These are phyloP conservation scores for Muscidifurax raptorellus DNA, from an alignment of 1,140 invertebrate species.

Conservation along the genomic window DNA sequence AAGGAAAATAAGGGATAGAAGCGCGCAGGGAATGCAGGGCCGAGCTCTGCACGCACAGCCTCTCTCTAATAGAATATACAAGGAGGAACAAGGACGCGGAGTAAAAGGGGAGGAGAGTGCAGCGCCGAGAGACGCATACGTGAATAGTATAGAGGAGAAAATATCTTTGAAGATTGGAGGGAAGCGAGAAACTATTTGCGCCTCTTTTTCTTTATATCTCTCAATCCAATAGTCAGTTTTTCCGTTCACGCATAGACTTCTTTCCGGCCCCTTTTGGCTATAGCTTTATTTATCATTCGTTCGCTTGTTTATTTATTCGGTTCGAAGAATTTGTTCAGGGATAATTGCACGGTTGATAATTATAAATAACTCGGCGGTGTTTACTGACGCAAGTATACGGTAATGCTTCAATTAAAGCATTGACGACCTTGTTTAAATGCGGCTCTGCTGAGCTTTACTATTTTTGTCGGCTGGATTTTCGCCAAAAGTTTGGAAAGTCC, in stretches of 20 bases:
- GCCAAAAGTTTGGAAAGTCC: too few species aligned
- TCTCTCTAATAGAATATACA: constrained; percentile 41
- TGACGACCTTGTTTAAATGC: background rate
- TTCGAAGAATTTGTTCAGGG: background rate
- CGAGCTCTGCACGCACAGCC: background rate
- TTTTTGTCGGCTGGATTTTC: too few species aligned
- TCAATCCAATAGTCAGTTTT: background rate
- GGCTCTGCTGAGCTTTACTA: too few species aligned
- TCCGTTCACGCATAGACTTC: background rate
- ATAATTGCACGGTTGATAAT: background rate
- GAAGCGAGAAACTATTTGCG: background rate
- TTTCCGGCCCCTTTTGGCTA: background rate
- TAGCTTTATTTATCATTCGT: background rate
- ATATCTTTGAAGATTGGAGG: constrained; percentile 17
- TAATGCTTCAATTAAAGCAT: background rate
- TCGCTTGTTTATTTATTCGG: background rate
- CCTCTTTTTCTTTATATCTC: background rate
- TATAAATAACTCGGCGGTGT: background rate
- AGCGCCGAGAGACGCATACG: background rate
- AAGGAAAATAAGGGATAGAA: constrained; percentile 3
- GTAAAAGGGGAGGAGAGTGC: constrained; percentile 30
- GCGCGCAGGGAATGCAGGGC: constrained; percentile 29
- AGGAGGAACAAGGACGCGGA: constrained; percentile 34
- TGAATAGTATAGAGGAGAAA: constrained; percentile 22
- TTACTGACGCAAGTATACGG: background rate